A percentile compares a stretch with the other conserved stretches of the same genome.
These are phyloP conservation scores for Drosophila ezoana DNA, from an alignment of 2,888 invertebrate species.

Conservation along the genomic window DNA sequence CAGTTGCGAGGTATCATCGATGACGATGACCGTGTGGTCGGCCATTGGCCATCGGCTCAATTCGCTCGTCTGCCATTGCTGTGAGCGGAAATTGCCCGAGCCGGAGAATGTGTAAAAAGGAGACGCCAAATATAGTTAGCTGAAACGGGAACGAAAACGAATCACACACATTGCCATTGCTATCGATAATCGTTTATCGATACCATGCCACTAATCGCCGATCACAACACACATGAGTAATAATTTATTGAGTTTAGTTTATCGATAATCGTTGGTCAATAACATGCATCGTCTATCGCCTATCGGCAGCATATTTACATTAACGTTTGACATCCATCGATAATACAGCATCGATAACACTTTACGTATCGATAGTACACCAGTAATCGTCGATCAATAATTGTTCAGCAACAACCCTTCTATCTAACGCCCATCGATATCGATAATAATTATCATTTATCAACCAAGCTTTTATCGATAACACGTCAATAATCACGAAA, in stretches of 20 bases:
- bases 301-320: no score
- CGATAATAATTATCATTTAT: neutral
- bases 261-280: constrained; percentile 11
- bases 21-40: constrained; percentile 84
- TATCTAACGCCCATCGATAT: neutral
- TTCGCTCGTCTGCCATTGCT: constrained; percentile 84
- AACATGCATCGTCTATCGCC: no score
- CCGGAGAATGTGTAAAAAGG: constrained; percentile 84
- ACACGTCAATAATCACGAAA: neutral
- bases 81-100: constrained; percentile 84
- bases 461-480: neutral
- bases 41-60: constrained; percentile 84
- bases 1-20: constrained; percentile 84
- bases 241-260: neutral
- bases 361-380: neutral
- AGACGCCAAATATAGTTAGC: constrained; percentile 9
- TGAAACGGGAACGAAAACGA: neutral
- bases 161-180: constrained; percentile 14
- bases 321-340: neutral
- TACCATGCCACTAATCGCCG: neutral
- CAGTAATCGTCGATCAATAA: constrained; percentile 5
- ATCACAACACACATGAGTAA: neutral
- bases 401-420: neutral
- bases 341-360: neutral
- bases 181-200: neutral